Percentiles rank a stretch among this genome's conserved stretches.
Conservation (phyloP, 2,888 invertebrate genomes). For the Conus canariensis region DNA sequence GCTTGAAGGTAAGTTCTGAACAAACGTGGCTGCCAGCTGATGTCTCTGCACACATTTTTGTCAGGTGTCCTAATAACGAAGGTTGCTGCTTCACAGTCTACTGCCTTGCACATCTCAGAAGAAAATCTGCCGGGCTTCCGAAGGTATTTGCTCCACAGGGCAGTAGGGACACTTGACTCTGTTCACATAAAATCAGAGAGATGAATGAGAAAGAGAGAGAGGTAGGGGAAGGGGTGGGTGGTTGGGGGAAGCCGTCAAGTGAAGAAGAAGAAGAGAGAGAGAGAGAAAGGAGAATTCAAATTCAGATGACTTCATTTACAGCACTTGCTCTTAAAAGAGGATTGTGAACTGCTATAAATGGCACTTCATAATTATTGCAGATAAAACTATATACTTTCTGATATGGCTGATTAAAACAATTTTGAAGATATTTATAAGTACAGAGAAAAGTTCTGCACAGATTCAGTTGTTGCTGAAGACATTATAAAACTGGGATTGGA, state of each 20-base stretch:
- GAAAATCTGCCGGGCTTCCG: constrained; percentile 94
- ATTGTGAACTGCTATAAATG: too few species aligned
- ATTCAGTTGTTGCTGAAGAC: too few species aligned
- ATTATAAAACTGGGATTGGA: too few species aligned
- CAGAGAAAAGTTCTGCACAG: too few species aligned
- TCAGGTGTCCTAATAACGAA: background rate
- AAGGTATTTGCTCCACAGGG: constrained; percentile 95
- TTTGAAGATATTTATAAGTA: too few species aligned
- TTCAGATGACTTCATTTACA: too few species aligned
- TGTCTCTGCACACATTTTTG: background rate
- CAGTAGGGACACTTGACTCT: constrained; percentile 99
- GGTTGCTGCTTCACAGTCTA: background rate
- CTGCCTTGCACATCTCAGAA: constrained; percentile 83
- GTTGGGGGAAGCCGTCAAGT: background rate
- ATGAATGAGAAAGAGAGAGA: background rate
- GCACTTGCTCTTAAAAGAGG: too few species aligned
- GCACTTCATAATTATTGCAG: too few species aligned
- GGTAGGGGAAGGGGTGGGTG: background rate
- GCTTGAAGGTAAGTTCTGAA: background rate
- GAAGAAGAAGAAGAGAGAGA: too few species aligned
- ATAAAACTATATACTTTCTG: too few species aligned
- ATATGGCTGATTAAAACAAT: too few species aligned
- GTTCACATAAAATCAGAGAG: constrained; percentile 71
- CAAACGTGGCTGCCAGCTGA: background rate
- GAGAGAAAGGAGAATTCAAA: too few species aligned